These are phyloP conservation scores for Amyelois transitella DNA, from an alignment of 1,140 invertebrate species.

Conservation along the genomic window DNA sequence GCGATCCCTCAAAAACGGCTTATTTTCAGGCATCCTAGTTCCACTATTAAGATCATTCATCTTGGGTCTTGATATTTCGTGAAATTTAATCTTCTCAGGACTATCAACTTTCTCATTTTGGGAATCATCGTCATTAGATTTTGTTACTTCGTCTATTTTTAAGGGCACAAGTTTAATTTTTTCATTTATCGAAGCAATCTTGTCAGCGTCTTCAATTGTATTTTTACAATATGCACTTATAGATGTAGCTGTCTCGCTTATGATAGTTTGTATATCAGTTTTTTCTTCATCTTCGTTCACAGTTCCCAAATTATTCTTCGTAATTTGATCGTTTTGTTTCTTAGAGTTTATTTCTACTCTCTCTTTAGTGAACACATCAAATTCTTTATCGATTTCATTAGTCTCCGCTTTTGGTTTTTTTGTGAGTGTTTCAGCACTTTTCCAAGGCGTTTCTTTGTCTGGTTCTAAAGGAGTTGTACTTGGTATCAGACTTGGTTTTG, in stretches of 20 bases:
- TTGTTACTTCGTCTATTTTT: neutral
- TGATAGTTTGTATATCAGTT: constrained; percentile 33
- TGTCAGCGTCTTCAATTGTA: constrained; percentile 14
- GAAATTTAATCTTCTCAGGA: constrained; percentile 22
- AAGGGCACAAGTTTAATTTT: neutral
- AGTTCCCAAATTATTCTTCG: constrained; percentile 59
- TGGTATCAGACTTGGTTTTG: constrained; percentile 23
- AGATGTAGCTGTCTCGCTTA: constrained; percentile 31
- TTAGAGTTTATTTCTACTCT: constrained; percentile 38
- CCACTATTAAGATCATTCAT: neutral
- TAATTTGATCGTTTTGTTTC: neutral
- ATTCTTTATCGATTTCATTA: constrained; percentile 59
- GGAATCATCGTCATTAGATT: constrained; percentile 10
- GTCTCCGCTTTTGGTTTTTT: constrained; percentile 24
- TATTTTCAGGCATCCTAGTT: constrained; percentile 52
- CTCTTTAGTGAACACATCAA: constrained; percentile 63
- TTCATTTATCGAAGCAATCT: constrained; percentile 11
- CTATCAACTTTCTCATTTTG: constrained; percentile 12
- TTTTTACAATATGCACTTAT: constrained; percentile 30
- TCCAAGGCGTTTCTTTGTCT: constrained; percentile 42
- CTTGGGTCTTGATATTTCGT: constrained; percentile 30
- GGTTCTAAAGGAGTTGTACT: constrained; percentile 60
- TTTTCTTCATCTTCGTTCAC: constrained; percentile 65
- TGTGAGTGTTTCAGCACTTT: constrained; percentile 43
- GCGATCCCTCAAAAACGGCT: constrained; percentile 69